Percentiles rank a stretch among this genome's conserved stretches.
Conservation (phyloP, 2,888 invertebrate genomes). For the Himalopsyche kuldschensis region DNA sequence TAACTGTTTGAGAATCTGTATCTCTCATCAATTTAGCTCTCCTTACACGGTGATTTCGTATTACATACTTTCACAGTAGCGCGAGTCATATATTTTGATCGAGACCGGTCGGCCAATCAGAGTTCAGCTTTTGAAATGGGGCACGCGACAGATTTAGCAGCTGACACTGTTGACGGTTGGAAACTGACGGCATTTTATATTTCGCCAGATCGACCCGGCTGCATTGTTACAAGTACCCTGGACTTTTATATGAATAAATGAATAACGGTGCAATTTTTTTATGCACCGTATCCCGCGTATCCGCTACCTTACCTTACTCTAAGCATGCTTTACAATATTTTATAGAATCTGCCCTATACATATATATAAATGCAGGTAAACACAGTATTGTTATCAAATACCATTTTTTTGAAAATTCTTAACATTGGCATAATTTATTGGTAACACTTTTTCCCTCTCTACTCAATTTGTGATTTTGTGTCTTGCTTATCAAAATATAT, state of each 20-base stretch:
- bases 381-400: background rate
- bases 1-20: background rate
- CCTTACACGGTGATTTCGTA: constrained; percentile 20
- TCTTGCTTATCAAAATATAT: too few species aligned
- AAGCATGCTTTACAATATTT: background rate
- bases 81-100: constrained; percentile 20
- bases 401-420: too few species aligned
- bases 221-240: constrained; percentile 12
- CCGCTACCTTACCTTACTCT: background rate
- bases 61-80: background rate
- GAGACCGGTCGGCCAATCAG: constrained; percentile 18
- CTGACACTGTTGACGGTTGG: constrained; percentile 18
- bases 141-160: constrained; percentile 25
- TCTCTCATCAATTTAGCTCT: background rate
- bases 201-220: background rate
- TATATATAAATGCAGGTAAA: background rate
- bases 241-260: constrained; percentile 9
- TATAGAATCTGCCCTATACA: background rate
- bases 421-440: too few species aligned
- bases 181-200: constrained; percentile 19
- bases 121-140: constrained; percentile 5
- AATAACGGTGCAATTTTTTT: constrained; percentile 22
- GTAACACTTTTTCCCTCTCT: too few species aligned
- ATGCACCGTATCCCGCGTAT: background rate
- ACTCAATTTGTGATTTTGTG: too few species aligned